Percentiles rank a stretch among this genome's conserved stretches.
Conservation (phyloP, 2,113 vertebrate genomes). For the Eidolon helvum region DNA sequence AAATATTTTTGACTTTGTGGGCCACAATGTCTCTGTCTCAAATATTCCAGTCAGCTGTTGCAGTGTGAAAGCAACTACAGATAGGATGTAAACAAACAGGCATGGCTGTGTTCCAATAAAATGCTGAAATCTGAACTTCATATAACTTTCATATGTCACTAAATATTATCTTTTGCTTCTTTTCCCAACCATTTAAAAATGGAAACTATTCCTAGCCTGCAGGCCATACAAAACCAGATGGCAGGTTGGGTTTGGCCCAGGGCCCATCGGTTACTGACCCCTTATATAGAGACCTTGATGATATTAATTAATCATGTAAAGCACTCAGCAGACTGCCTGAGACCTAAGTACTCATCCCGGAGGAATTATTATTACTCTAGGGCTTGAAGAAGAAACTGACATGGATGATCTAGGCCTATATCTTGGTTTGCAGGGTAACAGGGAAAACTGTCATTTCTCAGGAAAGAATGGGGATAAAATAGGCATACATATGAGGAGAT, state of each 20-base stretch:
- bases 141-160: not conserved
- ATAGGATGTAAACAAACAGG: not conserved
- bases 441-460: not conserved
- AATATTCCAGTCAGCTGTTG: not conserved
- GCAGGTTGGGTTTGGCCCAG: not conserved
- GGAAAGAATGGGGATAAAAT: not conserved
- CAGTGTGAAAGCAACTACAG: not conserved
- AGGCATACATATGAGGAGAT: not conserved
- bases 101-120: not conserved
- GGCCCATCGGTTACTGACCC: not conserved
- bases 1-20: not conserved
- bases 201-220: not conserved
- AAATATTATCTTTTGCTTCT: not conserved
- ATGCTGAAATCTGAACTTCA: not conserved
- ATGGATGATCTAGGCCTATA: not conserved
- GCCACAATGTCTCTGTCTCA: not conserved
- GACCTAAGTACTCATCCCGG: not conserved
- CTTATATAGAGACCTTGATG: not conserved
- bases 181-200: not conserved
- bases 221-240: not conserved
- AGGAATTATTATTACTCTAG: not conserved
- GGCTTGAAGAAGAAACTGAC: too few species aligned
- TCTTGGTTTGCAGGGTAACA: not conserved
- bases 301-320: not conserved
- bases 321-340: not conserved